These are phyloP conservation scores for Plagodis pulveraria DNA, from an alignment of 2,888 invertebrate species.

Conservation along the genomic window DNA sequence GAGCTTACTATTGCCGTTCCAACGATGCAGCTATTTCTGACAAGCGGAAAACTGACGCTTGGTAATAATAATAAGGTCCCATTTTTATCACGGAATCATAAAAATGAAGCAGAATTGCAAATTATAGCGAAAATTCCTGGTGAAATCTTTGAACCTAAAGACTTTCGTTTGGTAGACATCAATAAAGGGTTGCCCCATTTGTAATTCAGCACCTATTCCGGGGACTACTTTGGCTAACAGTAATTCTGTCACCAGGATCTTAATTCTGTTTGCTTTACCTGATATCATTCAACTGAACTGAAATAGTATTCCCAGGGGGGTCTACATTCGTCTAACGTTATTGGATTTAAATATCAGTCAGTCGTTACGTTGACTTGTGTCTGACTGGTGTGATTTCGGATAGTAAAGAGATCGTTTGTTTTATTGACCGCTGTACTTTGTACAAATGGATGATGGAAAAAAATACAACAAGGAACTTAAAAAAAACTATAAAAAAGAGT, in stretches of 20 bases:
- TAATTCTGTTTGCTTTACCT: slow-evolving; percentile 20
- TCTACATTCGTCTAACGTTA: neutral
- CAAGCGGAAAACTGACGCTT: too few species aligned
- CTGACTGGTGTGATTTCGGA: neutral
- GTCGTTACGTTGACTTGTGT: neutral
- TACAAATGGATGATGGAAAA: too few species aligned
- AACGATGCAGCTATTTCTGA: too few species aligned
- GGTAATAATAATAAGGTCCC: too few species aligned
- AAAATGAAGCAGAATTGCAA: too few species aligned
- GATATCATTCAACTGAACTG: slow-evolving; percentile 11
- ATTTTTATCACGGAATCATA: too few species aligned
- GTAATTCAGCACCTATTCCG: slow-evolving; percentile 3
- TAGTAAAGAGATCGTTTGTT: too few species aligned
- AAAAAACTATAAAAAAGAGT: too few species aligned
- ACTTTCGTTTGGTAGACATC: neutral
- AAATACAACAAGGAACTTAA: too few species aligned
- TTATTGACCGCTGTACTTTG: too few species aligned
- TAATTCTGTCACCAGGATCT: slow-evolving; percentile 10
- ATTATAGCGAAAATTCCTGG: too few species aligned
- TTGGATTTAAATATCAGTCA: slow-evolving; percentile 6
- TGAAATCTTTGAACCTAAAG: neutral
- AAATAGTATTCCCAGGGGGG: slow-evolving; percentile 11
- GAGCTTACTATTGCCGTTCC: too few species aligned
- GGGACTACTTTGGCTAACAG: slow-evolving; percentile 14
- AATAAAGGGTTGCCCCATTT: slow-evolving; percentile 9